Evolutionary conservation across 2,113 vertebrate genomes (phyloP).

Genomic region (Oryzias celebensis): DNA sequence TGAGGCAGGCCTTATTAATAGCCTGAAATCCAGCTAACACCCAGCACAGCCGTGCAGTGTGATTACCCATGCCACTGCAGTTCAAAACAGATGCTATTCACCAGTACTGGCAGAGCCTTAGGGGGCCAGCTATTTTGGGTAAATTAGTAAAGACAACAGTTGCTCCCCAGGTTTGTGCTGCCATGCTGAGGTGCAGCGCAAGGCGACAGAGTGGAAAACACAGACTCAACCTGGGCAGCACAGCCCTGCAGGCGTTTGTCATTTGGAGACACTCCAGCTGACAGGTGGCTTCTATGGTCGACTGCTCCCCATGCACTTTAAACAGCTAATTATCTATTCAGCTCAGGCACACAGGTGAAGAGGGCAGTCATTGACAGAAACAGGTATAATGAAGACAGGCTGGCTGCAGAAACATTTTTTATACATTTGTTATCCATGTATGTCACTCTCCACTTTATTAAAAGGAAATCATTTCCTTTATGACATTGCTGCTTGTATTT

Average conservation of each 20-base stretch:
- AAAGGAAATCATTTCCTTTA: not conserved
- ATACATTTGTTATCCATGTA: conserved; percentile 13
- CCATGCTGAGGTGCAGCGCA: conserved; percentile 57
- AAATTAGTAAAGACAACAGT: conserved; percentile 75
- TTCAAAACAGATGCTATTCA: conserved; percentile 72
- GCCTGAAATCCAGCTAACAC: conserved; percentile 26
- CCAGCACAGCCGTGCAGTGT: conserved; percentile 36
- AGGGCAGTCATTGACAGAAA: conserved; percentile 42
- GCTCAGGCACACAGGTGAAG: conserved; percentile 29
- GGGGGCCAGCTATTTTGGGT: conserved; percentile 70
- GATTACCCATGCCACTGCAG: conserved; percentile 63
- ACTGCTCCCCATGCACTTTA: conserved; percentile 50
- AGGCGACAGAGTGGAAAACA: conserved; percentile 70
- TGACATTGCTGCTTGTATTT: not conserved
- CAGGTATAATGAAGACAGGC: conserved; percentile 42
- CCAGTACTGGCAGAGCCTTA: conserved; percentile 53
- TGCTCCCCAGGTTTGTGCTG: conserved; percentile 61
- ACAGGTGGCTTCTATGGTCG: conserved; percentile 62
- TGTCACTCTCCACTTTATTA: not conserved
- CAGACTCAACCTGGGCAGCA: conserved; percentile 56
- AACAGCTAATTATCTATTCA: conserved; percentile 68
- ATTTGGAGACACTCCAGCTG: conserved; percentile 68
- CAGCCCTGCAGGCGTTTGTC: conserved; percentile 59
- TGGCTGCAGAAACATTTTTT: conserved; percentile 31
- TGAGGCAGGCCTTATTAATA: conserved; percentile 48